A percentile compares a stretch with the other conserved stretches of the same genome.
These are phyloP conservation scores for Hormiphora californensis DNA, from an alignment of 37 sponge, comb jelly and placozoan species.

Conservation along the genomic window DNA sequence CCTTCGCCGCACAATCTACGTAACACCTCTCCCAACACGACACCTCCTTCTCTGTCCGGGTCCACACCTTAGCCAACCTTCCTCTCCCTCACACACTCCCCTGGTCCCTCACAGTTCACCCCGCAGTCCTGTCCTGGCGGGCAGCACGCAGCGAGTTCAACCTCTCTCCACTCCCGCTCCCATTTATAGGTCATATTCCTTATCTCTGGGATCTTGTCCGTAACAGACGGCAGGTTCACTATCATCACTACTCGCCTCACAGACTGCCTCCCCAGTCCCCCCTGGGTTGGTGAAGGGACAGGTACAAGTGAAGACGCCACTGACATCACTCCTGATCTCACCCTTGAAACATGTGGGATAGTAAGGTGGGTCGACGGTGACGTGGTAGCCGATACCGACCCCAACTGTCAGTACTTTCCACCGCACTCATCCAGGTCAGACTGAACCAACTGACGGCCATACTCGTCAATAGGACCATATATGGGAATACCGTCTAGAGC, in stretches of 20 bases:
- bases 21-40: conserved; percentile 5
- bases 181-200: not conserved
- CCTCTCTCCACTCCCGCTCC: not conserved
- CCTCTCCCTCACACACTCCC: too few species aligned
- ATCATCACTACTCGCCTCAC: not conserved
- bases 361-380: conserved; percentile 8
- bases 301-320: not conserved
- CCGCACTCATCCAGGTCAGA: conserved; percentile 4
- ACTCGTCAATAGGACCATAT: not conserved
- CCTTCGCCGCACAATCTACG: not conserved
- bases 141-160: not conserved
- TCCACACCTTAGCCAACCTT: not conserved
- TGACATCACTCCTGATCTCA: not conserved
- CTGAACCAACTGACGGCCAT: not conserved
- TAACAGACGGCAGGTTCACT: not conserved
- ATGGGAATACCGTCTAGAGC: conserved; percentile 6
- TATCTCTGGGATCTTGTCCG: not conserved
- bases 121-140: not conserved
- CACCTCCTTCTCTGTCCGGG: not conserved
- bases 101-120: not conserved
- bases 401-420: too few species aligned
- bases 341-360: not conserved
- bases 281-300: not conserved
- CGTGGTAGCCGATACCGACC: too few species aligned
- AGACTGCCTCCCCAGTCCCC: not conserved